These are phyloP conservation scores for Aptenodytes forsteri DNA, from an alignment of 2,113 vertebrate species.

Conservation along the genomic window DNA sequence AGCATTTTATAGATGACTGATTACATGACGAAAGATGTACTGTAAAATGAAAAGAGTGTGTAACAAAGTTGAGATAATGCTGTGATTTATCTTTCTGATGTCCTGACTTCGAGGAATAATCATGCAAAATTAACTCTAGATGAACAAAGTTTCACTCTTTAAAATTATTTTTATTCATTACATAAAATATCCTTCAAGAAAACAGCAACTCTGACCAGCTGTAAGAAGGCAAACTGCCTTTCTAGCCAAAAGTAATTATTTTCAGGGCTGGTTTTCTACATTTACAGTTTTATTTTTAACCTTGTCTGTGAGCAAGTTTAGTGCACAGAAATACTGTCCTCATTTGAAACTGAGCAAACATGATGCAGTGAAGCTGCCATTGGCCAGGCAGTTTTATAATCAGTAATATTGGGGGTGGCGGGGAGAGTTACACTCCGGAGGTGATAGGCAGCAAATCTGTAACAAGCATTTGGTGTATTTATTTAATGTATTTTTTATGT, in stretches of 20 bases:
- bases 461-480: neutral
- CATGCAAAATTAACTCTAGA: neutral
- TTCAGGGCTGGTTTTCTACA: neutral
- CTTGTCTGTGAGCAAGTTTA: neutral
- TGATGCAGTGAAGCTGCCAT: neutral
- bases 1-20: neutral
- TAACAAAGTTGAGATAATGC: neutral
- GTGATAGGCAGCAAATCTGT: neutral
- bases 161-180: neutral
- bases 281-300: neutral
- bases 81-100: neutral
- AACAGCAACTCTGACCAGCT: neutral
- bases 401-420: neutral
- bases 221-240: neutral
- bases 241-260: neutral
- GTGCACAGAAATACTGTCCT: neutral
- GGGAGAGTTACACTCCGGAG: neutral
- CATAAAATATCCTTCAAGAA: neutral
- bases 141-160: neutral
- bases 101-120: neutral
- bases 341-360: neutral
- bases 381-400: neutral
- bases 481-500: conserved; percentile 14
- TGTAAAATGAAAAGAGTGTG: neutral
- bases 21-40: neutral